Conservation (phyloP, 2,797 vertebrate species). For the Tarsius wallacei region DNA sequence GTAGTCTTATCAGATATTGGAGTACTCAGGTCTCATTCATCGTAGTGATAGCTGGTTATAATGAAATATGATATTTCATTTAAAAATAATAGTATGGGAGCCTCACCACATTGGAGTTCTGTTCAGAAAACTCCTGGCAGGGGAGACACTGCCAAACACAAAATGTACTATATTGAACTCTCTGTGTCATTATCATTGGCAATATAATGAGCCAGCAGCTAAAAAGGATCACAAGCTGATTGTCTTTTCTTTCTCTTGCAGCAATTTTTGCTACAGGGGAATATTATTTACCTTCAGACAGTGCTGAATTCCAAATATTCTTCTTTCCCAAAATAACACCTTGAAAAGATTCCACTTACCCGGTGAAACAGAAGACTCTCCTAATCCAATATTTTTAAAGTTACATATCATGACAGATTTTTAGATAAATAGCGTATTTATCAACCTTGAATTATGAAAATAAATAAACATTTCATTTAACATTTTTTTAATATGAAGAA, state of each 20-base stretch:
- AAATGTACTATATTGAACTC: fast-evolving
- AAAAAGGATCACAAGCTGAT: neutral
- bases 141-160: neutral
- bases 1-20: neutral
- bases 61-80: slow-evolving; percentile 12
- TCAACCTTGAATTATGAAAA: neutral
- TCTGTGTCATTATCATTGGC: neutral
- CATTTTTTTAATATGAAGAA: neutral
- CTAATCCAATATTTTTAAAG: neutral
- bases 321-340: neutral
- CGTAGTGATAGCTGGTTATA: neutral
- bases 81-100: neutral
- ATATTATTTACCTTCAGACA: neutral
- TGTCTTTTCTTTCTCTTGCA: neutral
- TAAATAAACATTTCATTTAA: neutral
- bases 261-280: neutral
- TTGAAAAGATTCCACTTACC: neutral
- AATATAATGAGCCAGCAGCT: neutral
- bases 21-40: neutral
- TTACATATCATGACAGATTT: neutral
- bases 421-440: neutral
- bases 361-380: neutral
- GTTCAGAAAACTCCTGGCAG: neutral
- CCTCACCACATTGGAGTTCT: neutral
- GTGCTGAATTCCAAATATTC: neutral